Base-by-base conservation (phyloP, 2,113 vertebrate genomes). In the Penelope pileata region DNA sequence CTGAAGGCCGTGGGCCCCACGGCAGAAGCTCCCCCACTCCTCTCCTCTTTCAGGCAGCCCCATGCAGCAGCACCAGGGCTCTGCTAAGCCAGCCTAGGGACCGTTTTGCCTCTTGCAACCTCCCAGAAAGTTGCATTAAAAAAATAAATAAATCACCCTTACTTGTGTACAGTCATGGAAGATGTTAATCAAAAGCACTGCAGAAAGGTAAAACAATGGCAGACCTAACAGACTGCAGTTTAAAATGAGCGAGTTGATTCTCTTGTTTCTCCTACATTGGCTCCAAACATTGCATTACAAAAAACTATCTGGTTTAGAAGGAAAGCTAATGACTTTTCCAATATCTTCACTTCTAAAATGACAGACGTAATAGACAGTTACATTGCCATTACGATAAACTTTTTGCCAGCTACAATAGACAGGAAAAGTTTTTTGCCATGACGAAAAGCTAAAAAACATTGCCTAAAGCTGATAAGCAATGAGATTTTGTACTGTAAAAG, bases 391-490 rank as follows among this genome's bases (percentile, higher is more conserved):
- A 38, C 73, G 63, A 83, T 76, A 40, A 77, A 84, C 63, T 58
- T 86, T 36, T 77, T 86, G 45, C 45, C 34, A 91, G 89, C 73
- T 69, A 11, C 69, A 76, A 83, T 59, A 83, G 83, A 88, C 54
- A 88, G 47, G 68, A 66, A 30, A 89, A 73, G 21, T 14, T 76
- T 89, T 64, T 72, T 86, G 47, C 56, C 56, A 5, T 38, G 76
- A 88, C 75, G 80, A 66, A 91, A 91, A 91, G 47, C 40, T 38
- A 67, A 80, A 69, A 26, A 76, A 54, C 54, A 19, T 70, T n/a
- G 80, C 91, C 92, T 91, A 54, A 77, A 92, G 89, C 79, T 90
- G 53, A 64, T 78, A 86, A 92, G 88, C 79, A 88, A 78, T 50
- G 38, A 92, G 43, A 86, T 81, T 86, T 90, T 58, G 10, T 45